These are phyloP conservation scores for Autographa pulchrina DNA, from an alignment of 2,888 invertebrate species.

Conservation along the genomic window DNA sequence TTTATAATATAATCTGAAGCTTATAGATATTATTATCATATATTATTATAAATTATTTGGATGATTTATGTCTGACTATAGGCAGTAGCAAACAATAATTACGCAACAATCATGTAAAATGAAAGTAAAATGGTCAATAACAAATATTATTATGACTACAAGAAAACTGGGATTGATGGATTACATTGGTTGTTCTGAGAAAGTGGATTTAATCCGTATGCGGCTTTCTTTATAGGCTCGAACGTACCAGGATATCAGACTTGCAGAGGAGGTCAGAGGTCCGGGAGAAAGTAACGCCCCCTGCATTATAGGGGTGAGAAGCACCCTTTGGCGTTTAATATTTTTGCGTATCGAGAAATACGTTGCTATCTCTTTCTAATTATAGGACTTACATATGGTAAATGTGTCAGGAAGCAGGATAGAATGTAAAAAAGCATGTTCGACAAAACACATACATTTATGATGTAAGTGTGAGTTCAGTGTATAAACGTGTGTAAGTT, in stretches of 20 bases:
- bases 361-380: constrained; percentile 1
- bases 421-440: not conserved
- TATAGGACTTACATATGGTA: not conserved
- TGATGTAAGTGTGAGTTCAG: not conserved
- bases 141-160: too few species aligned
- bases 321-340: not conserved
- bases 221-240: constrained; percentile 1
- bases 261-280: not conserved
- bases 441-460: not conserved
- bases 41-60: too few species aligned
- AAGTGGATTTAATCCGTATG: not conserved
- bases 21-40: too few species aligned
- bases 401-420: not conserved
- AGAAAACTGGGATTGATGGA: too few species aligned
- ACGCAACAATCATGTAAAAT: too few species aligned
- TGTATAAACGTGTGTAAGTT: not conserved
- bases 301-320: not conserved
- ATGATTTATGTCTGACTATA: too few species aligned
- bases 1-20: too few species aligned
- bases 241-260: not conserved
- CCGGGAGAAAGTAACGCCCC: not conserved
- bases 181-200: too few species aligned
- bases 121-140: too few species aligned
- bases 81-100: too few species aligned
- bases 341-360: not conserved